Percentiles rank a stretch among this genome's conserved stretches.
Evolutionary conservation across 2,888 invertebrate genomes (phyloP).

Genomic region (Caenorhabditis sp.): DNA sequence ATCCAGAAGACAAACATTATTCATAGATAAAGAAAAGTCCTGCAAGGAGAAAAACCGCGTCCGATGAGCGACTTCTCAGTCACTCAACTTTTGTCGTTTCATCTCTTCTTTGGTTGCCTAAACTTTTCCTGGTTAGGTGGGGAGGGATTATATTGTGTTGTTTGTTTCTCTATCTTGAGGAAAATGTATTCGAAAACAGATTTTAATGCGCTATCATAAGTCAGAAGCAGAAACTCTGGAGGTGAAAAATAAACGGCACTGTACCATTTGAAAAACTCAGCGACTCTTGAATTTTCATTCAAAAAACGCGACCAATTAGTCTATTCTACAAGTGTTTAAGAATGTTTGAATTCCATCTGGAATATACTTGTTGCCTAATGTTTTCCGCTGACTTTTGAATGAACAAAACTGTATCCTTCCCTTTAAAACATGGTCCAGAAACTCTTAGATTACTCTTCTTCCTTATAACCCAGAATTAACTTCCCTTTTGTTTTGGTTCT

Average conservation of each 20-base stretch:
- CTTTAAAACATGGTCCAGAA: no score
- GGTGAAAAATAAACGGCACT: not conserved
- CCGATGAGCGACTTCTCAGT: constrained; percentile 28
- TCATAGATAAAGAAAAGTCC: constrained; percentile 62
- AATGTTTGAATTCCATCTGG: no score
- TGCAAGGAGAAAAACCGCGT: constrained; percentile 38
- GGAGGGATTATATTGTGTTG: constrained; percentile 26
- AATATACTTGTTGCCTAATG: no score
- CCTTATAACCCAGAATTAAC: not conserved
- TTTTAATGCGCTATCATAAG: constrained; percentile 15
- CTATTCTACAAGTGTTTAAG: no score
- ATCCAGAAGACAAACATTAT: constrained; percentile 54
- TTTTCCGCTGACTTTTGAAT: no score
- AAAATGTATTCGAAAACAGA: not conserved
- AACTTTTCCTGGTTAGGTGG: constrained; percentile 35
- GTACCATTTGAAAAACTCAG: not conserved
- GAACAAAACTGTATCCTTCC: no score
- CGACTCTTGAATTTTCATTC: no score
- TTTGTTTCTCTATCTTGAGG: constrained; percentile 8
- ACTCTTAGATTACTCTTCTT: no score
- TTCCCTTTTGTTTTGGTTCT: not conserved
- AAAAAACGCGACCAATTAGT: no score
- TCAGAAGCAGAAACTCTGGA: not conserved
- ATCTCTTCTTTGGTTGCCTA: constrained; percentile 25
- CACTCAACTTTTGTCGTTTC: constrained; percentile 44